Percentiles rank a stretch among this genome's conserved stretches.
phyloP scores from a whole-genome alignment of 1,140 invertebrate species.

The Homalodisca vitripennis region DNA sequence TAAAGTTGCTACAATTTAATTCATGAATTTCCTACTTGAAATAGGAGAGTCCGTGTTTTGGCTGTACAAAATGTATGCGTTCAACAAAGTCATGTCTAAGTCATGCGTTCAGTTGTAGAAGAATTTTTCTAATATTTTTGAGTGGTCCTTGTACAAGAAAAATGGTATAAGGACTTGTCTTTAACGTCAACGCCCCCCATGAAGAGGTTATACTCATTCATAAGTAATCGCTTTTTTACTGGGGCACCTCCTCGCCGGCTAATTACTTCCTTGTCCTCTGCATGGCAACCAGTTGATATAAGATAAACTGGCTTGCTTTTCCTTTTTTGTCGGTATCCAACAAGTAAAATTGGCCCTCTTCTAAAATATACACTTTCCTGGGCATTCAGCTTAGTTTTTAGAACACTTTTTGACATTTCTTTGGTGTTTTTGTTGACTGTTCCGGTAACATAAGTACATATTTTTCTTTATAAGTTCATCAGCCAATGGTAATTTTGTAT shows the following conservation, averaged over 20 bases:
- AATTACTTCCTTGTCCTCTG: conserved; percentile 2
- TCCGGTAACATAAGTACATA: background rate
- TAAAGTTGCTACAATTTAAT: background rate
- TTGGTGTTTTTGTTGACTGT: conserved; percentile 19
- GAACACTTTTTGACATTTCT: conserved; percentile 22
- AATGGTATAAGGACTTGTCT: conserved; percentile 25
- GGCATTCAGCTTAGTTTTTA: conserved; percentile 5
- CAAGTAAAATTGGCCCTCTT: background rate
- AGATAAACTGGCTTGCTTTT: conserved; percentile 30
- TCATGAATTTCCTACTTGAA: background rate
- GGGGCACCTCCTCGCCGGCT: conserved; percentile 7
- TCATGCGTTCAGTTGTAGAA: no score
- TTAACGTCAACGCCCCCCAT: conserved; percentile 27
- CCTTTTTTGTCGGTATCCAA: conserved; percentile 15
- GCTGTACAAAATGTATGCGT: conserved; percentile 27
- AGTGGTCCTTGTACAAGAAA: conserved; percentile 14
- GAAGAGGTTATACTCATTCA: conserved; percentile 25
- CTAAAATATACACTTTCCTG: conserved; percentile 19
- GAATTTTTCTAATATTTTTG: conserved; percentile 28
- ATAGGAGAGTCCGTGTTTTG: conserved; percentile 13
- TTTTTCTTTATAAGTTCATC: background rate
- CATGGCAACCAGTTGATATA: conserved; percentile 22
- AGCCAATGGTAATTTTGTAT: no score
- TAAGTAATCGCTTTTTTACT: conserved; percentile 17
- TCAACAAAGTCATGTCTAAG: conserved; percentile 24